Evolutionary conservation across 2,797 vertebrate species (phyloP), one percentile per base, ranked within the genome.

Genomic region (Petrocephalus schoutedeni): DNA sequence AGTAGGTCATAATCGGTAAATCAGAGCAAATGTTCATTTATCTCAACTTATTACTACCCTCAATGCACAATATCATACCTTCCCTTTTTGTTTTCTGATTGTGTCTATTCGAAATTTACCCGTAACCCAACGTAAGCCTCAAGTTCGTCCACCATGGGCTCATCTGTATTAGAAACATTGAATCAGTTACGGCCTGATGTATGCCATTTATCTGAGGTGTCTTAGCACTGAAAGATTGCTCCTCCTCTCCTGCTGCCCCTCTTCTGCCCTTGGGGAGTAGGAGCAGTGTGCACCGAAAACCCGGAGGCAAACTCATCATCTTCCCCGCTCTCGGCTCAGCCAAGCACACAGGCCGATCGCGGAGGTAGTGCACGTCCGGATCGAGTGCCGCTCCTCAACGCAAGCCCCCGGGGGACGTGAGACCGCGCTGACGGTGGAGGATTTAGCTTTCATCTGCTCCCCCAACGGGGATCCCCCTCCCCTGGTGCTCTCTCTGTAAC

Each of bases 371-470:
- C 54, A 86, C 56, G 32, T 86, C 84, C 84, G 32, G 84, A 57
- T 86, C 32, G 32, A 86, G 84, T 32, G 6, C 84, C 56, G 12
- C 84, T 86, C 84, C 19, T 57, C 84, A 59, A 14, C 41, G 32
- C 56, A 36, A 41, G 49, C 84, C 59, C 85, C 85, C 85, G 3
- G 41, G 85, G 85, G 57, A 58, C 58, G 23, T 59, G 28, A 86
- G 54, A 67, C 85, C 45, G 12, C 23, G 85, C 85, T 86, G 85
- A 86, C 59, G 85, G 67, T 36, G 59, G 59, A 86, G 58, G 59
- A 86, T 86, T 86, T 86, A 21, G 36, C 85, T 86, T 86, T 64
- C 85, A 49, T 86, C 85, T 86, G 84, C 56, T 86, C 56, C 54
- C 84, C 84, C 84, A n/a, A 57, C 19, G 56, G 84, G 56, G 56